A percentile compares a stretch with the other conserved stretches of the same genome.
phyloP scores from a whole-genome alignment of 2,113 vertebrate species.

The Lophura nycthemera region DNA sequence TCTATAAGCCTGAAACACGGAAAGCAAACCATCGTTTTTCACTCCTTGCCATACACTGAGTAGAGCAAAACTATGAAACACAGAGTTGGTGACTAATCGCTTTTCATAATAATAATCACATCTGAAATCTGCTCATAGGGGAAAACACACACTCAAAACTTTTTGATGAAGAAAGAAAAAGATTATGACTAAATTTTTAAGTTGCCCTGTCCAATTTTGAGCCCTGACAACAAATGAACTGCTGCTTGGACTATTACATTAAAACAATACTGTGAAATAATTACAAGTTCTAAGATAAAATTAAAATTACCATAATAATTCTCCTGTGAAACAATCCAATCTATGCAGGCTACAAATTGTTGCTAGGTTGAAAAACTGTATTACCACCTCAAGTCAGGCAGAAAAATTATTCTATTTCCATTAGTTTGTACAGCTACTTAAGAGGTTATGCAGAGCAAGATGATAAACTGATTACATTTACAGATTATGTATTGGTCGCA shows the following conservation, averaged over 20 bases:
- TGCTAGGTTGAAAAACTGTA: conserved; percentile 34
- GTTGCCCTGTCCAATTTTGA: conserved; percentile 21
- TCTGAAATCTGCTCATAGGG: background rate
- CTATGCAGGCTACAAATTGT: conserved; percentile 28
- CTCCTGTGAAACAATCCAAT: conserved; percentile 64
- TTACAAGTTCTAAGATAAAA: conserved; percentile 58
- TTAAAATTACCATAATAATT: conserved; percentile 75
- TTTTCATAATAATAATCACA: conserved; percentile 17
- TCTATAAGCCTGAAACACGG: background rate
- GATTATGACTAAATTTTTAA: conserved; percentile 40
- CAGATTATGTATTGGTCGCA: conserved; percentile 29
- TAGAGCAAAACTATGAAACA: conserved; percentile 37
- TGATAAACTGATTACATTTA: conserved; percentile 46
- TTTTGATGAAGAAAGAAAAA: background rate
- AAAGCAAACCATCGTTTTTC: background rate
- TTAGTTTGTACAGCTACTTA: conserved; percentile 39
- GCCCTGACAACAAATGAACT: conserved; percentile 37
- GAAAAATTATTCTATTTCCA: conserved; percentile 49
- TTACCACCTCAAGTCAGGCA: conserved; percentile 54
- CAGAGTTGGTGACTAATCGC: background rate
- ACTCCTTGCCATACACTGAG: background rate
- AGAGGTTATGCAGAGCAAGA: conserved; percentile 42
- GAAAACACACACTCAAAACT: background rate
- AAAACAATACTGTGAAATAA: conserved; percentile 62
- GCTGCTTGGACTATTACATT: conserved; percentile 14